These are phyloP conservation scores for Mustela nigripes DNA, from an alignment of 2,113 vertebrate genomes.

Conservation along the genomic window DNA sequence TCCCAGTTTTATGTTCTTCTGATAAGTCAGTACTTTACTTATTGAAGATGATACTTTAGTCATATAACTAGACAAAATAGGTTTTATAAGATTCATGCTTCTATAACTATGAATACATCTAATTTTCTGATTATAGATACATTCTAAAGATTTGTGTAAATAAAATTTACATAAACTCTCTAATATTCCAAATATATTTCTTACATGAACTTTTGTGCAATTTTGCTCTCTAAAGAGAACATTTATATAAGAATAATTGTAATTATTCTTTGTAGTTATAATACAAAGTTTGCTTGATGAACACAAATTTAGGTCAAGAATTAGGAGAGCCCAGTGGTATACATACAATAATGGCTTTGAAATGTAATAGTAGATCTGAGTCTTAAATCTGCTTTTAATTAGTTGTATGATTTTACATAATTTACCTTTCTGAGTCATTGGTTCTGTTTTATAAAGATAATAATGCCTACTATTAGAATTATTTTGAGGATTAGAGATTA, in stretches of 20 bases:
- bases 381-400: not conserved
- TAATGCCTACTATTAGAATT: slow-evolving; percentile 13
- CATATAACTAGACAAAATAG: not conserved
- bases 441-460: slow-evolving; percentile 37
- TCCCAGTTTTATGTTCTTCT: not conserved
- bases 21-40: slow-evolving; percentile 6
- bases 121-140: not conserved
- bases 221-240: slow-evolving; percentile 21
- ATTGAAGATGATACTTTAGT: not conserved
- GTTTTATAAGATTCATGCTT: slow-evolving; percentile 15
- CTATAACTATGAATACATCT: slow-evolving; percentile 15
- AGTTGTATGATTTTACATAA: not conserved
- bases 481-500: not conserved
- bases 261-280: not conserved
- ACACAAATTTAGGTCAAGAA: not conserved
- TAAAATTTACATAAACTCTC: not conserved
- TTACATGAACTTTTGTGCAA: not conserved
- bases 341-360: not conserved
- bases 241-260: not conserved
- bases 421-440: not conserved
- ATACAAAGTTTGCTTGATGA: not conserved
- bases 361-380: not conserved
- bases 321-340: not conserved
- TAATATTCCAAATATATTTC: slow-evolving; percentile 20
- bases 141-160: not conserved